Conservation (phyloP, 2,797 vertebrate genomes). For the Naso thynnoides region DNA sequence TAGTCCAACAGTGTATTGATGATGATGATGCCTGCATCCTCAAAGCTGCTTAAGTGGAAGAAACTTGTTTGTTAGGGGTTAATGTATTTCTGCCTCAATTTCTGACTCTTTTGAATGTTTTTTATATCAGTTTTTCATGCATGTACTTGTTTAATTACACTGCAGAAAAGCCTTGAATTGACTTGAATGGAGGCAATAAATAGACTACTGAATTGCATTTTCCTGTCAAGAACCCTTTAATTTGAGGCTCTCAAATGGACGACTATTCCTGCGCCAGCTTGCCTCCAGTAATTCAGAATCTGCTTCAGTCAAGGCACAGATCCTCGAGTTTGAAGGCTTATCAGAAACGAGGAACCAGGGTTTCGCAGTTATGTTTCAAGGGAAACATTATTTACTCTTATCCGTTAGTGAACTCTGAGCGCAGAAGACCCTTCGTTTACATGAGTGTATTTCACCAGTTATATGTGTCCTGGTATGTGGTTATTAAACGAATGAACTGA, state of each 20-base stretch:
- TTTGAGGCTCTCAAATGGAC: neutral
- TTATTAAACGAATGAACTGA: constrained; percentile 47
- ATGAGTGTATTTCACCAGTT: neutral
- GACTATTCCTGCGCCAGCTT: too few relatives aligned
- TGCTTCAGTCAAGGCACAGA: too few relatives aligned
- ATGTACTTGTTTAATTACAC: neutral
- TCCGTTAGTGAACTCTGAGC: neutral
- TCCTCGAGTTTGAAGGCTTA: too few relatives aligned
- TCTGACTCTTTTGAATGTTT: neutral
- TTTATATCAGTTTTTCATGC: neutral
- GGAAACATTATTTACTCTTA: neutral
- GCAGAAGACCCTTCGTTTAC: neutral
- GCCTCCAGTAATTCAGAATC: too few relatives aligned
- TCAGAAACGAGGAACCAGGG: too few relatives aligned
- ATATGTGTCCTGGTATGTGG: constrained; percentile 1
- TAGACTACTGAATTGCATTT: neutral
- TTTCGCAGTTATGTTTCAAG: neutral
- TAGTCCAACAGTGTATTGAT: too few relatives aligned
- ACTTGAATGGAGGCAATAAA: neutral
- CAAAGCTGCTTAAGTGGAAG: too few relatives aligned
- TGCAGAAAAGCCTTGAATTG: neutral
- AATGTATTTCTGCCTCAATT: too few relatives aligned
- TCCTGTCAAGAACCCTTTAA: neutral
- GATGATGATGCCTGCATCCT: too few relatives aligned
- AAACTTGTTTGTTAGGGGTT: too few relatives aligned